These are phyloP conservation scores for Otolemur crassicaudatus DNA, from an alignment of 2,797 vertebrate species.

Conservation along the genomic window DNA sequence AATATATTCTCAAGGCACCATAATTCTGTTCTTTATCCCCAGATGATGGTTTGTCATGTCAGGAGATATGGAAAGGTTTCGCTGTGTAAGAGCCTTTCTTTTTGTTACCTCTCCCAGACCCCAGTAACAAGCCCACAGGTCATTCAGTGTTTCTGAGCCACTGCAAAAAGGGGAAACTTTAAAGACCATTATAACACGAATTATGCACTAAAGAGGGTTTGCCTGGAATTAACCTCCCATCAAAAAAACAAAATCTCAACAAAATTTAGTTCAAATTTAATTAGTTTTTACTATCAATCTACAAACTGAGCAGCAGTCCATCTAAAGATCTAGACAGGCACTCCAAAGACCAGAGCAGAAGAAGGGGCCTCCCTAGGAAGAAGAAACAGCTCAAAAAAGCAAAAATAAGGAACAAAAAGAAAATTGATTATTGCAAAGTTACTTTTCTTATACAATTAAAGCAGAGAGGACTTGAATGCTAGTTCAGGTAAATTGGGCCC, in stretches of 20 bases:
- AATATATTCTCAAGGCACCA: not conserved
- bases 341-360: not conserved
- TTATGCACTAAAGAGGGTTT: not conserved
- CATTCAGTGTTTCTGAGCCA: not conserved
- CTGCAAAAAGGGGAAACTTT: not conserved
- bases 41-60: not conserved
- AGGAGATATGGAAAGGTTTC: not conserved
- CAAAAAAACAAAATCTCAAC: not conserved
- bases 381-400: not conserved
- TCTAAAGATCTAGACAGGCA: not conserved
- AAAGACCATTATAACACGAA: not conserved
- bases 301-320: not conserved
- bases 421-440: not conserved
- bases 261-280: not conserved
- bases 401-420: not conserved
- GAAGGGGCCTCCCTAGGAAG: not conserved
- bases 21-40: constrained; percentile 19
- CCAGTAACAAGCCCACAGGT: not conserved
- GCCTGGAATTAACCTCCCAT: not conserved
- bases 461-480: not conserved
- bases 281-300: not conserved
- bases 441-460: not conserved
- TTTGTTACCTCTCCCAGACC: not conserved
- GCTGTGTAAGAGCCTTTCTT: not conserved
- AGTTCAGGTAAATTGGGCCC: not conserved